Evolutionary conservation across 2,113 vertebrate species (phyloP).

Genomic region (Corvus moneduloides): DNA sequence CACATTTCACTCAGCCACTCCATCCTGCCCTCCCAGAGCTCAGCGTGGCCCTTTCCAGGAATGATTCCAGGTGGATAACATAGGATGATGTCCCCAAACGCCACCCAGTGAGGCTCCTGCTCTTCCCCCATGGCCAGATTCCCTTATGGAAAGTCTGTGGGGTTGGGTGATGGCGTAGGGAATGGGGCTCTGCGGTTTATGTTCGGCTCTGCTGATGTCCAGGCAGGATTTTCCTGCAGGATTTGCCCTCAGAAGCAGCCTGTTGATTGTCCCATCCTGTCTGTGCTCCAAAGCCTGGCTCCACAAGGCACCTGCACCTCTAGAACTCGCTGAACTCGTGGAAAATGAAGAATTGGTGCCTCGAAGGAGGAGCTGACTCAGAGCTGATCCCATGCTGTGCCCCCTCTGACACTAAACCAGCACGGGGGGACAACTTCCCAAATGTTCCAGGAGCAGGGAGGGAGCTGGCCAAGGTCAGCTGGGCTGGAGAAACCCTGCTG

Average conservation of each 20-base stretch:
- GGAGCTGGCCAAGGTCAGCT: not conserved
- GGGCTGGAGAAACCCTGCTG: not conserved
- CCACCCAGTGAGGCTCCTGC: not conserved
- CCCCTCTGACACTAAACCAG: not conserved
- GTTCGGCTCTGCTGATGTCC: not conserved
- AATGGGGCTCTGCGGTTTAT: not conserved
- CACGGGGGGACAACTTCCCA: not conserved
- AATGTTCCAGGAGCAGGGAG: not conserved
- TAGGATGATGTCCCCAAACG: not conserved
- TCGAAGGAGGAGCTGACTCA: not conserved
- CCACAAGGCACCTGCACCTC: not conserved
- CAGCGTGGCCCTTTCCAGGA: not conserved
- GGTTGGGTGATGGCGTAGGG: not conserved
- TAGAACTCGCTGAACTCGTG: rapidly evolving
- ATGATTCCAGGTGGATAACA: not conserved
- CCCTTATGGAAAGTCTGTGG: rapidly evolving
- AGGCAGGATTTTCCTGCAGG: not conserved
- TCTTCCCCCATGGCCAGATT: not conserved
- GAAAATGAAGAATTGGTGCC: not conserved
- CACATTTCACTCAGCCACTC: not conserved
- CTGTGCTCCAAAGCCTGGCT: not conserved
- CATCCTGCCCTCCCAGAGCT: not conserved
- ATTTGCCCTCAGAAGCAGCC: not conserved
- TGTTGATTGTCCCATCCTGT: not conserved
- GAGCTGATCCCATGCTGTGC: not conserved